Percentiles rank a stretch among this genome's conserved stretches.
Evolutionary conservation across 1,140 invertebrate genomes (phyloP).

Genomic region (Brachionus asplanchnoidis): DNA sequence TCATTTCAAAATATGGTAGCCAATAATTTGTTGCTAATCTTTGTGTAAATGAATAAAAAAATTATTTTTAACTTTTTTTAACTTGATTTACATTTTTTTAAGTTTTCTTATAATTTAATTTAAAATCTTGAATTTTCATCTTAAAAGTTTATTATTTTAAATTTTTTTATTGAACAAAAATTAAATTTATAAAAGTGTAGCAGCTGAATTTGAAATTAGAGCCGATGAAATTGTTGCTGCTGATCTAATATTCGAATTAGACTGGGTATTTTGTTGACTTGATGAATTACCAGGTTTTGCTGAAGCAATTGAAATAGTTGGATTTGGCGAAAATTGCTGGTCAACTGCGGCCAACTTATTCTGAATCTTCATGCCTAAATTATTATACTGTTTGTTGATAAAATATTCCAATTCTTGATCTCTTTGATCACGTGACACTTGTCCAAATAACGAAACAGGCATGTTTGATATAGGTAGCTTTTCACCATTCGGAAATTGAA

Average conservation of each 20-base stretch:
- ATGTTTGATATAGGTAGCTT: constrained; percentile 53
- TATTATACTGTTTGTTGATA: constrained; percentile 49
- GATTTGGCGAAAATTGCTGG: constrained; percentile 21
- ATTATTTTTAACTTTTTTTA: too few relatives aligned
- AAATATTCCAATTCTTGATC: constrained; percentile 55
- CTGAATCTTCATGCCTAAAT: constrained; percentile 29
- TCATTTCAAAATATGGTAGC: too few relatives aligned
- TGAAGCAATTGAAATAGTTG: neutral
- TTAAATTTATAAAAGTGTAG: neutral
- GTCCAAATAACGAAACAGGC: constrained; percentile 50
- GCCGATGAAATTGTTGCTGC: neutral
- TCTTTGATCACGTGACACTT: constrained; percentile 51
- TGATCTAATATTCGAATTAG: neutral
- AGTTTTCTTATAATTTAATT: too few relatives aligned
- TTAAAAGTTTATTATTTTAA: neutral
- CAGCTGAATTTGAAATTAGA: constrained; percentile 5
- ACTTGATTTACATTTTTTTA: neutral
- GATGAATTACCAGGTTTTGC: neutral
- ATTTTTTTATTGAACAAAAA: neutral
- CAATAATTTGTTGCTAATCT: too few relatives aligned
- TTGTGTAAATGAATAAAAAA: too few relatives aligned
- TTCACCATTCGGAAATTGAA: constrained; percentile 50
- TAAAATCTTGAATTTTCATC: too few relatives aligned
- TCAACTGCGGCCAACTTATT: neutral
- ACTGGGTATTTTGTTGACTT: neutral